A percentile compares a stretch with the other conserved stretches of the same genome.
phyloP scores from a whole-genome alignment of 2,797 vertebrate species.

The Anas capensis region DNA sequence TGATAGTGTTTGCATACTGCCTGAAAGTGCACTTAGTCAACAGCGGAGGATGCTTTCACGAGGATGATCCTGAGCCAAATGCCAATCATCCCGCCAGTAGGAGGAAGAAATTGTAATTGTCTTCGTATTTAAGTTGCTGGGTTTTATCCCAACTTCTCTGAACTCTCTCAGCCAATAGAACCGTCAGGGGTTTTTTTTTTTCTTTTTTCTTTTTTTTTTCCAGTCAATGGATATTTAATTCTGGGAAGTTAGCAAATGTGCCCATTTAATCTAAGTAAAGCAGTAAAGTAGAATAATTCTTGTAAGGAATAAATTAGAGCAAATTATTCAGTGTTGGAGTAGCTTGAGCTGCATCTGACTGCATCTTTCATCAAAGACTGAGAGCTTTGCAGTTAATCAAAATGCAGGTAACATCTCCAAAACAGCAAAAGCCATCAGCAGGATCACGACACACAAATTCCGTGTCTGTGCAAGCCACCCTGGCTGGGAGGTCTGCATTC shows the following conservation, averaged over 20 bases:
- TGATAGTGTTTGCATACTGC: not conserved
- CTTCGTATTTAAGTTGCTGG: not conserved
- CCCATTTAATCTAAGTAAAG: not conserved
- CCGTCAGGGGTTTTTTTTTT: not conserved
- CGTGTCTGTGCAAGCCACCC: not conserved
- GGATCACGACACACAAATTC: not conserved
- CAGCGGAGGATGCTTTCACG: not conserved
- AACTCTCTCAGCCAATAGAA: not conserved
- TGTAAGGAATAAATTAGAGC: constrained; percentile 2
- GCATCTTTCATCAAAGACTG: not conserved
- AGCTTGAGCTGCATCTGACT: not conserved
- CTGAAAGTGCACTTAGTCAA: not conserved
- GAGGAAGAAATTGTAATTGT: not conserved
- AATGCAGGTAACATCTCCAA: not conserved
- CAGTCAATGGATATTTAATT: not conserved
- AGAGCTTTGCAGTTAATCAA: not conserved
- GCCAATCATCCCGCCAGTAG: not conserved
- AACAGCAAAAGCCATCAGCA: not conserved
- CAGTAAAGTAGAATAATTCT: not conserved
- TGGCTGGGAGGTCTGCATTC: not conserved
- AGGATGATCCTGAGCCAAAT: not conserved
- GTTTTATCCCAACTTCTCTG: not conserved
- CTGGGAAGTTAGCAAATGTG: not conserved
- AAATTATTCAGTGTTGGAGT: constrained; percentile 17
- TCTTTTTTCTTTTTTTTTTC: not conserved